These are phyloP conservation scores for Mola mola DNA, from an alignment of 2,113 vertebrate species.

Conservation along the genomic window DNA sequence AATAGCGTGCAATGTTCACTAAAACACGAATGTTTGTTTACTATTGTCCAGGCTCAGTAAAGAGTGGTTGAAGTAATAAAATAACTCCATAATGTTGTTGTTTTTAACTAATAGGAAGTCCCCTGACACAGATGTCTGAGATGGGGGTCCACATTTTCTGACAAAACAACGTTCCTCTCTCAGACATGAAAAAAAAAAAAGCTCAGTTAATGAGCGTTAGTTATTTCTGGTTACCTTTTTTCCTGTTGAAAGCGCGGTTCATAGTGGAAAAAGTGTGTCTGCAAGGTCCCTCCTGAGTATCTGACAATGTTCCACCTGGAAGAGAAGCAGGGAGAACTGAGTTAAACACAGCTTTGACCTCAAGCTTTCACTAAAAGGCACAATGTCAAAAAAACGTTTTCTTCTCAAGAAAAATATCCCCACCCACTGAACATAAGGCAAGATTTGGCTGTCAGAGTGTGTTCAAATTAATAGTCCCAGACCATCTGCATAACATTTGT, in stretches of 20 bases:
- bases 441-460: conserved; percentile 26
- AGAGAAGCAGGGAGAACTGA: conserved; percentile 26
- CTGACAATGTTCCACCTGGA: conserved; percentile 76
- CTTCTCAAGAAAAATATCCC: neutral
- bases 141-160: too few relatives aligned
- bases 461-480: conserved; percentile 11
- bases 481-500: conserved; percentile 13
- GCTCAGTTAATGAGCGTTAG: neutral
- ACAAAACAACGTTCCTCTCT: too few relatives aligned
- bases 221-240: conserved; percentile 85
- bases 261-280: conserved; percentile 82
- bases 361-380: conserved; percentile 13
- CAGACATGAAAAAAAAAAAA: too few relatives aligned
- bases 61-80: too few relatives aligned
- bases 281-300: conserved; percentile 45
- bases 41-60: too few relatives aligned
- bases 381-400: conserved; percentile 19
- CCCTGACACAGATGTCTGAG: too few relatives aligned
- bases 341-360: conserved; percentile 37
- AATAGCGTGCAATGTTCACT: too few relatives aligned
- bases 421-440: conserved; percentile 22
- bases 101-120: too few relatives aligned
- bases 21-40: too few relatives aligned
- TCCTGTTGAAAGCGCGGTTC: conserved; percentile 94
- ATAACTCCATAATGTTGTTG: too few relatives aligned